Conservation (phyloP, 2,797 vertebrate species). For the Poeciliopsis infans region DNA sequence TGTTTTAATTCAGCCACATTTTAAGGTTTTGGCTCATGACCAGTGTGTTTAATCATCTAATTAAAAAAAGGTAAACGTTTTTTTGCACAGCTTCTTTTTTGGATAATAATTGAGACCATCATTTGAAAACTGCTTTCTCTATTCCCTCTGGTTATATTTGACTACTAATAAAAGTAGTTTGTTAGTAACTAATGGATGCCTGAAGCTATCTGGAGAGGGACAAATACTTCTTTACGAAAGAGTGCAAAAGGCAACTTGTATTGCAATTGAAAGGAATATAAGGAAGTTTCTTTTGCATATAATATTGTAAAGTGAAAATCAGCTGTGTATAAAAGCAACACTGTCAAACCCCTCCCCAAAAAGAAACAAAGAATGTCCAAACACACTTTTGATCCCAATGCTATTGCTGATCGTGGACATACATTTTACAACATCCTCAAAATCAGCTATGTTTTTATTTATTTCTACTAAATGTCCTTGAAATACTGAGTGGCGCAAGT, state of each 20-base stretch:
- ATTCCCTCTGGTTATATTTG: not conserved
- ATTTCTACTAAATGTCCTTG: not conserved
- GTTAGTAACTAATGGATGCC: not conserved
- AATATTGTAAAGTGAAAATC: not conserved
- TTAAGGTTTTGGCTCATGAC: not conserved
- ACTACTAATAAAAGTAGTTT: not conserved
- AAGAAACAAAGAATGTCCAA: not conserved
- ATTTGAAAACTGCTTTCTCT: not conserved
- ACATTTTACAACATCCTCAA: not conserved
- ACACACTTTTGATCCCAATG: not conserved
- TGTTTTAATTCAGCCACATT: not conserved
- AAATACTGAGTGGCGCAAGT: not conserved
- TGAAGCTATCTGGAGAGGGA: not conserved
- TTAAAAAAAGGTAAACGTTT: not conserved
- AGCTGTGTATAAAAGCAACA: not conserved
- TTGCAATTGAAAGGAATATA: not conserved
- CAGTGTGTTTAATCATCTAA: not conserved
- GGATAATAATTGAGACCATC: not conserved
- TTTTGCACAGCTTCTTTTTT: not conserved
- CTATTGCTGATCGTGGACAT: not conserved
- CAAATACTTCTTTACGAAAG: not conserved
- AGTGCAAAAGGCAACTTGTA: not conserved
- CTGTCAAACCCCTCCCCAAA: not conserved
- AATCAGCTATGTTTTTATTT: not conserved
- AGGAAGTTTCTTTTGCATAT: not conserved